Percentiles rank a stretch among this genome's conserved stretches.
These are phyloP conservation scores for Sorex maritimensis DNA, from an alignment of 2,797 vertebrate species.

Conservation along the genomic window DNA sequence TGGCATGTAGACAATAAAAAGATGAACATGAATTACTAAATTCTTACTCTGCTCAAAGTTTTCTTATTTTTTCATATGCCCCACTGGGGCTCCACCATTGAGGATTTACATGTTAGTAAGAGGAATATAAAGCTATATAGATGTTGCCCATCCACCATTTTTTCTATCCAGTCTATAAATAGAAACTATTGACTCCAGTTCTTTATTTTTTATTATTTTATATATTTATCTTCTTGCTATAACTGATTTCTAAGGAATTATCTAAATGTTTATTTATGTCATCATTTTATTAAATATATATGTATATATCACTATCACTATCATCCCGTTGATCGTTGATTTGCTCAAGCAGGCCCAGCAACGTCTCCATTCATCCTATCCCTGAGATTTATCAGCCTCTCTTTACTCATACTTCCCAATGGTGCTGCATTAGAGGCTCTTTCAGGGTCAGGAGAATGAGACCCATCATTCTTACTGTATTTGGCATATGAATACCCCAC, in stretches of 20 bases:
- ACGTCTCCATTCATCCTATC: too few relatives aligned
- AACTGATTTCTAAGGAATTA: neutral
- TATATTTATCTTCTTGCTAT: neutral
- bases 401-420: too few relatives aligned
- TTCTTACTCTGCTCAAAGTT: neutral
- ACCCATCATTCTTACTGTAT: too few relatives aligned
- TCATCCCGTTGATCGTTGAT: too few relatives aligned
- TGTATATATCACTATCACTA: neutral
- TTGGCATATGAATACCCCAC: too few relatives aligned
- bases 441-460: too few relatives aligned
- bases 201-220: neutral
- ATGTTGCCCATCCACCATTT: rapidly evolving
- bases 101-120: neutral
- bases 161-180: neutral
- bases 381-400: too few relatives aligned
- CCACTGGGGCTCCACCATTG: neutral
- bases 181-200: neutral
- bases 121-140: neutral
- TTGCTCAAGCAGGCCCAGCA: too few relatives aligned
- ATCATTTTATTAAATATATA: neutral
- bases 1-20: neutral
- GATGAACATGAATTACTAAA: neutral
- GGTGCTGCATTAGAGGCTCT: too few relatives aligned
- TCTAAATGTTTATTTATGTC: neutral
- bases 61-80: neutral